Evolutionary conservation across 2,888 invertebrate species (phyloP).

Genomic region (Drosophila antonietae): DNA sequence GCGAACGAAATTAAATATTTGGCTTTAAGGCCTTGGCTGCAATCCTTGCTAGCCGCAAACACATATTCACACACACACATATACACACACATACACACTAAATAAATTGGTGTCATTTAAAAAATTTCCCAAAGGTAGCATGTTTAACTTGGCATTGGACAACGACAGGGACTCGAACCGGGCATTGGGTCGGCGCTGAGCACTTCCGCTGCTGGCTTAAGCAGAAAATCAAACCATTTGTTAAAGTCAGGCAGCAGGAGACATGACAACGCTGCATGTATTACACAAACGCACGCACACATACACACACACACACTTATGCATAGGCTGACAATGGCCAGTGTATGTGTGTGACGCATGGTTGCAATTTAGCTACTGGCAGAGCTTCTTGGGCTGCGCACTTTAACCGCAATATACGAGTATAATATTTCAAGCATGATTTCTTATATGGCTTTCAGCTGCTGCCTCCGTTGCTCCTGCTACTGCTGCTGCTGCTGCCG

Average conservation of each 20-base stretch:
- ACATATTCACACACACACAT: constrained; percentile 22
- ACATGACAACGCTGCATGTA: constrained; percentile 76
- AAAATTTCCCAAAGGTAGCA: constrained; percentile 76
- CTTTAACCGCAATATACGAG: constrained; percentile 78
- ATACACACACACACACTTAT: background rate
- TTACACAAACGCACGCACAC: constrained; percentile 52
- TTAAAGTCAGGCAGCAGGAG: constrained; percentile 55
- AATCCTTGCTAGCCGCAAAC: constrained; percentile 54
- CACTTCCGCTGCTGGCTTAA: constrained; percentile 54
- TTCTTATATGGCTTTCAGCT: constrained; percentile 70
- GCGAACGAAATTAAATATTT: constrained; percentile 70
- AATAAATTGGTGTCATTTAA: constrained; percentile 77
- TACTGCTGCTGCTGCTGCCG: constrained; percentile 6
- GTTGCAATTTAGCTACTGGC: constrained; percentile 67
- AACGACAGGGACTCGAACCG: constrained; percentile 26
- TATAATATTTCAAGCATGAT: constrained; percentile 80
- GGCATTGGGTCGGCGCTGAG: constrained; percentile 19
- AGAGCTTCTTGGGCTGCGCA: constrained; percentile 61
- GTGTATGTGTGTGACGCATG: constrained; percentile 66
- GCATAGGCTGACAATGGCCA: constrained; percentile 19
- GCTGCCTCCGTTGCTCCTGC: constrained; percentile 11
- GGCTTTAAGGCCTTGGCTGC: constrained; percentile 45
- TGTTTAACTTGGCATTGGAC: constrained; percentile 58
- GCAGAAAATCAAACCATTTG: constrained; percentile 78
- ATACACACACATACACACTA: constrained; percentile 34